Percentiles rank a stretch among this genome's conserved stretches.
These are phyloP conservation scores for Amyelois transitella DNA, from an alignment of 1,140 invertebrate species.

Conservation along the genomic window DNA sequence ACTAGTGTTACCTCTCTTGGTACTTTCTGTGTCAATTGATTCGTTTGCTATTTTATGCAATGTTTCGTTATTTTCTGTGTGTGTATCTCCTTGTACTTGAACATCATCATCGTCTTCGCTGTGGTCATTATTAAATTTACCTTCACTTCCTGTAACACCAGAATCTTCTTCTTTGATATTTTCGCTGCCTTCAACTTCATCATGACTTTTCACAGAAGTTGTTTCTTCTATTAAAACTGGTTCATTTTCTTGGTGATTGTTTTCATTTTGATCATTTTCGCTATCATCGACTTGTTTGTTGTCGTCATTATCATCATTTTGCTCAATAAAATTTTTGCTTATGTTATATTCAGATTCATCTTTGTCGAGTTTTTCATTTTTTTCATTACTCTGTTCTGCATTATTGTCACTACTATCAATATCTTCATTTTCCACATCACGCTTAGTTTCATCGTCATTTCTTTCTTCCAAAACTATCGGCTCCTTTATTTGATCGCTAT, in stretches of 20 bases:
- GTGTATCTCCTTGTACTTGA: slow-evolving; percentile 56
- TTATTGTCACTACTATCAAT: slow-evolving; percentile 8
- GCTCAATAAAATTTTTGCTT: too few species aligned
- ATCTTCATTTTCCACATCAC: slow-evolving; percentile 13
- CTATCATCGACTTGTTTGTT: slow-evolving; percentile 24
- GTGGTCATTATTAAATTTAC: slow-evolving; percentile 49
- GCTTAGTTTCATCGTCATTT: slow-evolving; percentile 6
- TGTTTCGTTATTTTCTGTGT: slow-evolving; percentile 61
- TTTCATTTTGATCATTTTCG: slow-evolving; percentile 35
- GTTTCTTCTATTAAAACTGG: slow-evolving; percentile 18
- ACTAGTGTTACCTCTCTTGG: slow-evolving; percentile 53
- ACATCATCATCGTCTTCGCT: slow-evolving; percentile 67
- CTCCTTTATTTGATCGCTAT: slow-evolving; percentile 4
- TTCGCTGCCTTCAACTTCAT: neutral
- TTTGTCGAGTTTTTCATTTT: slow-evolving; percentile 31
- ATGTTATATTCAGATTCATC: slow-evolving; percentile 16
- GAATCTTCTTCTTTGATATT: slow-evolving; percentile 24
- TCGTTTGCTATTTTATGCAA: slow-evolving; percentile 39
- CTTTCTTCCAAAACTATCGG: slow-evolving; percentile 10
- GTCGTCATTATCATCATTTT: slow-evolving; percentile 14
- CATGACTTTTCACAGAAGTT: neutral
- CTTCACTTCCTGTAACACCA: slow-evolving; percentile 32
- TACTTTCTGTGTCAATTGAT: slow-evolving; percentile 52
- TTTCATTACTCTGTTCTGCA: slow-evolving; percentile 30
- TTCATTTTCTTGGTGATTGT: slow-evolving; percentile 19